Evolutionary conservation across 64 coral and sea anemone genomes (phyloP).

Genomic region (Orbicella faveolata): DNA sequence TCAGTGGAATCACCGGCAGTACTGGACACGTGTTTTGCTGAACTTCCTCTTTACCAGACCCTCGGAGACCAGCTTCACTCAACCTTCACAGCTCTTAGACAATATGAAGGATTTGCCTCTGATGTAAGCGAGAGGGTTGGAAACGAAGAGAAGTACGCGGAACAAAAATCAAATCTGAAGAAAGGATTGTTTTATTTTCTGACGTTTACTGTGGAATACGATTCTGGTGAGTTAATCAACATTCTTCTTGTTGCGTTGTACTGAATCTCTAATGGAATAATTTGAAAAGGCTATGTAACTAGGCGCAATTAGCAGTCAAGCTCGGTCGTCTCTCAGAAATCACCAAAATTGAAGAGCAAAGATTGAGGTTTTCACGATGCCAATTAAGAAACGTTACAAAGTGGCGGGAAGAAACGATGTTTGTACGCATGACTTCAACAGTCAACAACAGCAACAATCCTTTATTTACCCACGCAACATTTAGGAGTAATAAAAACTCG

Average conservation of each 20-base stretch:
- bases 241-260: too few species aligned
- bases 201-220: slow-evolving; percentile 42
- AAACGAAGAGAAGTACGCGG: background rate
- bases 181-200: slow-evolving; percentile 38
- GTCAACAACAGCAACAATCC: too few species aligned
- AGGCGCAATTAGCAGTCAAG: too few species aligned
- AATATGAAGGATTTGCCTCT: slow-evolving; percentile 42
- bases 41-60: slow-evolving; percentile 39
- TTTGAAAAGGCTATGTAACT: too few species aligned
- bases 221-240: background rate
- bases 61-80: slow-evolving; percentile 50
- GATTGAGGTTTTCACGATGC: too few species aligned
- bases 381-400: too few species aligned
- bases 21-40: slow-evolving; percentile 27
- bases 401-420: too few species aligned
- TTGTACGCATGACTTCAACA: background rate
- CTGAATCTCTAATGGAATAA: too few species aligned
- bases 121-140: slow-evolving; percentile 40
- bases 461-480: too few species aligned
- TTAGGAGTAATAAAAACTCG: too few species aligned
- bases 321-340: too few species aligned
- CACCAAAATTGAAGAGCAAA: too few species aligned
- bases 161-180: background rate
- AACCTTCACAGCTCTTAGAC: slow-evolving; percentile 18
- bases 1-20: slow-evolving; percentile 25